Evolutionary conservation across 2,888 invertebrate genomes (phyloP), one percentile per base, ranked within the genome.

Genomic region (Lampropteryx suffumata): DNA sequence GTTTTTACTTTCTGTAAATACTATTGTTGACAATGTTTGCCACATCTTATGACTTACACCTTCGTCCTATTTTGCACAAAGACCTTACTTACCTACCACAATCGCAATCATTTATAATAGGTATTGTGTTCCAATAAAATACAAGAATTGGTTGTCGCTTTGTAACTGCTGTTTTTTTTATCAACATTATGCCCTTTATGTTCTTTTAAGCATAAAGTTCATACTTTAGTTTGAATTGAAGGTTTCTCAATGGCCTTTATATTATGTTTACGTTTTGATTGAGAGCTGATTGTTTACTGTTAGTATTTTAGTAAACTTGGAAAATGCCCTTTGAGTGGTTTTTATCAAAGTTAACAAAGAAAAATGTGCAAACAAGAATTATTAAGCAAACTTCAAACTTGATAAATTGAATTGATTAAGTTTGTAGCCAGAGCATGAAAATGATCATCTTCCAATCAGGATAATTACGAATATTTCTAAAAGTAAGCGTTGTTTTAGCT

Each of bases 91-190:
- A 26, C 34, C 35, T 24, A 39, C 52, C 44, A 44, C 52, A 53
- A 48, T 39, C 12, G 47, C 47, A 43, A 47, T 47, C 32, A 42
- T 36, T 48, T 44, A 34, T 33, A 47, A 71, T 69, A 73, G 68
- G 74, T 56, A 77, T 82, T 83, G 79, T 82, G 64, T 65, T 64
- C 56, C 65, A 68, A 69, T 69, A 68, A 69, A 64, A 67, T 74
- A 64, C 64, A 67, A 61, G 67, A 75, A 76, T 71, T 62, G 72
- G 64, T 66, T 54, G 44, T 51, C 49, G 51, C 65, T 69, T 72
- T 79, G 73, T 75, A 57, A 49, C 48, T 17, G 7, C 7, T 24
- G 24, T 30, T 17, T n/a, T 33, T 40, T 36, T 49, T 37, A 40
- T 29, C 34, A 40, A 32, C 10, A 27, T 21, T 21, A 9, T 37